Percentiles rank a stretch among this genome's conserved stretches.
phyloP scores from a whole-genome alignment of 2,113 vertebrate species.

The Pelecanus crispus region DNA sequence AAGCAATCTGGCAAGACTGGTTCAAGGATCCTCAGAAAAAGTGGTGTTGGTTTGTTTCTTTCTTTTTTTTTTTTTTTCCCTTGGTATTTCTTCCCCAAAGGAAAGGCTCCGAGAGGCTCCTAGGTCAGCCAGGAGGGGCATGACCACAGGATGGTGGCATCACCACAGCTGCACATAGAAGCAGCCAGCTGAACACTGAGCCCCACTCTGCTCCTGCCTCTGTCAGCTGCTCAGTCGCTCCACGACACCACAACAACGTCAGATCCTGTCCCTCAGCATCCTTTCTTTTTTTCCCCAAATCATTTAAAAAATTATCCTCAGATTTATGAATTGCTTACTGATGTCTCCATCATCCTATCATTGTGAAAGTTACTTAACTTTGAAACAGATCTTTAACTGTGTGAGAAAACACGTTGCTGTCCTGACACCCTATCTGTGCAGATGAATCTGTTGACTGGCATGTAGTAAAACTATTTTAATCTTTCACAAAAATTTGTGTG shows the following conservation, averaged over 20 bases:
- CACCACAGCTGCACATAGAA: not conserved
- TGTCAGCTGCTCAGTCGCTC: not conserved
- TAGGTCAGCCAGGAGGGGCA: not conserved
- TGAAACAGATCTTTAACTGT: not conserved
- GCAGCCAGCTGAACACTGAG: not conserved
- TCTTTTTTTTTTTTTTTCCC: fast-evolving
- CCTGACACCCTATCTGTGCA: not conserved
- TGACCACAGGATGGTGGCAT: fast-evolving
- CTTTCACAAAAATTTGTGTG: not conserved
- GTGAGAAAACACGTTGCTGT: not conserved
- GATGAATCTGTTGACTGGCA: not conserved
- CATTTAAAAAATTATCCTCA: not conserved
- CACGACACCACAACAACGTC: not conserved
- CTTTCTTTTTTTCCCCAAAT: not conserved
- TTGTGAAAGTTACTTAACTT: not conserved
- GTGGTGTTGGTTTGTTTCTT: not conserved
- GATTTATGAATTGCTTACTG: not conserved
- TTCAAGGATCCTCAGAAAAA: not conserved
- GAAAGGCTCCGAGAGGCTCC: not conserved
- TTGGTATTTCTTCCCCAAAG: not conserved
- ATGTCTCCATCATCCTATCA: not conserved
- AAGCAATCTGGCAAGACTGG: not conserved
- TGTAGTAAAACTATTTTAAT: not conserved
- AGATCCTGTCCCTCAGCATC: not conserved
- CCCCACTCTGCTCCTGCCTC: not conserved